phyloP scores from a whole-genome alignment of 2,888 invertebrate species.

The Tachina lurida region DNA sequence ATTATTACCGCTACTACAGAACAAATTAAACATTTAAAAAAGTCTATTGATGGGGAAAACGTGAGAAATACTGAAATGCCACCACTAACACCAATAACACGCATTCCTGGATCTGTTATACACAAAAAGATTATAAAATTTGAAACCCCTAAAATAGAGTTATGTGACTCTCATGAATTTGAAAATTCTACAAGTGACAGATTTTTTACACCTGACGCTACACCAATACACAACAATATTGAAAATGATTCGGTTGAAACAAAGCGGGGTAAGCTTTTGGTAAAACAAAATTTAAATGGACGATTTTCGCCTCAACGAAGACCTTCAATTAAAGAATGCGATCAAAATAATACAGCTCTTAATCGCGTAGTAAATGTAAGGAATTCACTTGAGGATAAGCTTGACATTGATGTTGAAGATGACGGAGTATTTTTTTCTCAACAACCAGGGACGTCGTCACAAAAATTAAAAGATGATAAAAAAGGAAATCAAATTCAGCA shows the following conservation, averaged over 20 bases:
- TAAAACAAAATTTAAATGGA: conserved; percentile 74
- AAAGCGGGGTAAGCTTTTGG: conserved; percentile 63
- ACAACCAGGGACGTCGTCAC: conserved; percentile 8
- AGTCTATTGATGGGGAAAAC: background rate
- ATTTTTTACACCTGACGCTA: conserved; percentile 76
- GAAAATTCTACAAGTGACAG: conserved; percentile 64
- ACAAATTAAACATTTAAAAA: conserved; percentile 60
- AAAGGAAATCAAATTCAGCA: conserved; percentile 40
- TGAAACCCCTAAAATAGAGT: conserved; percentile 78
- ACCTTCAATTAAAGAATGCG: conserved; percentile 74
- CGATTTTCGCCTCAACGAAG: conserved; percentile 73
- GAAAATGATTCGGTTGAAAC: conserved; percentile 2
- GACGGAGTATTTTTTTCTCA: conserved; percentile 73
- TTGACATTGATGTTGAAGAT: conserved; percentile 63
- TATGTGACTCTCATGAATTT: conserved; percentile 22
- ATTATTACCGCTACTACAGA: conserved; percentile 78
- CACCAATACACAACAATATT: conserved; percentile 58
- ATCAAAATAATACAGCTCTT: conserved; percentile 60
- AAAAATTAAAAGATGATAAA: conserved; percentile 32
- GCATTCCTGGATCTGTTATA: conserved; percentile 76
- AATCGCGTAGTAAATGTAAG: conserved; percentile 74
- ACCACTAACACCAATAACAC: conserved; percentile 77
- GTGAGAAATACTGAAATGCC: conserved; percentile 4
- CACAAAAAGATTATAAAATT: conserved; percentile 80
- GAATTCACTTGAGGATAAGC: conserved; percentile 36